phyloP scores from a whole-genome alignment of 2,113 vertebrate genomes.

The Isurus oxyrinchus region DNA sequence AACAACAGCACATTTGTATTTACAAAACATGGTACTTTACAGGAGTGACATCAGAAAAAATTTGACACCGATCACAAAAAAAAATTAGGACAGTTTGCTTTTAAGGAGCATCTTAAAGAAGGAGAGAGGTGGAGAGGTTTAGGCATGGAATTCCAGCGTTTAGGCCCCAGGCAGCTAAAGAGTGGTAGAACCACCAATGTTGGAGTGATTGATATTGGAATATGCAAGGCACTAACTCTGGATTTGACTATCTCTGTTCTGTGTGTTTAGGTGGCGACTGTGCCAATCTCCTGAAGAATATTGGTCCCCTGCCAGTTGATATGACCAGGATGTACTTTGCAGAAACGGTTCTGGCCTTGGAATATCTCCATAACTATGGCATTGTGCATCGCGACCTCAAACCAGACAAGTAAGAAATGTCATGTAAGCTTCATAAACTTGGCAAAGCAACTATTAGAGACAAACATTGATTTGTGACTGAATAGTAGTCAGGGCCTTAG shows the following conservation, averaged over 20 bases:
- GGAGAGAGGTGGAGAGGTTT: neutral
- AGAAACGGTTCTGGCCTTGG: constrained; percentile 85
- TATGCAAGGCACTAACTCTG: neutral
- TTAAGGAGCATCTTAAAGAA: neutral
- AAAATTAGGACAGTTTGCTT: neutral
- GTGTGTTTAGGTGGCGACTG: constrained; percentile 78
- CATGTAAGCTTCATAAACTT: neutral
- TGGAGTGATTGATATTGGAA: neutral
- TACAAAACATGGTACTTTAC: too few relatives aligned
- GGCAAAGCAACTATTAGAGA: neutral
- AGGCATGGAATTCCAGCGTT: neutral
- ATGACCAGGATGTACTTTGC: constrained; percentile 96
- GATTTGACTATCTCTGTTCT: neutral
- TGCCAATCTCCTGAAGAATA: constrained; percentile 89
- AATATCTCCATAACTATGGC: constrained; percentile 94
- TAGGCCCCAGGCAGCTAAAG: neutral
- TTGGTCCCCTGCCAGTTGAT: constrained; percentile 89
- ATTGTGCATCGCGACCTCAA: constrained; percentile 96
- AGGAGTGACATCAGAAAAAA: too few relatives aligned
- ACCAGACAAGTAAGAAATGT: constrained; percentile 80
- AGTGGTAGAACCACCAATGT: too few relatives aligned
- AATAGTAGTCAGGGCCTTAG: too few relatives aligned
- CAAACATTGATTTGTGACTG: too few relatives aligned
- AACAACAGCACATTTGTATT: too few relatives aligned
- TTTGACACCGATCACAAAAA: too few relatives aligned